Base-by-base conservation (phyloP, 2,888 invertebrate genomes). In the Cecidostiba fungosa region DNA sequence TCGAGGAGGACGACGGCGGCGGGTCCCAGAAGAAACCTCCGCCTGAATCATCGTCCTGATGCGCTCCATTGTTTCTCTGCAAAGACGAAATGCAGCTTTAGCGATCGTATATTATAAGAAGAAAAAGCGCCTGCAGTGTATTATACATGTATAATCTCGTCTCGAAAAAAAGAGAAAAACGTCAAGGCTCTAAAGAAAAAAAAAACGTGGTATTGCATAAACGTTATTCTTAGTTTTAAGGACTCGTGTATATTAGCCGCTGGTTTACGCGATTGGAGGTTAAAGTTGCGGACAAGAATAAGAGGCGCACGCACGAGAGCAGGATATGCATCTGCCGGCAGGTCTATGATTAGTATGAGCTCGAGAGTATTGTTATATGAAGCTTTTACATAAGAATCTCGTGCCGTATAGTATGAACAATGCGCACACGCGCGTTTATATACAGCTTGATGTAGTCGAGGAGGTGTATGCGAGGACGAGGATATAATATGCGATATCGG, bases 1-100 rank as follows among this genome's bases (percentile, higher is more conserved):
- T 91, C n/a, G 88, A 29, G 10, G 90, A 91, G 19, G 88, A 69
- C 5, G 91, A 69, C 3, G 91, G 87, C 62, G 90, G 90, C 39
- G 91, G 91, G 70, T 93, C 93, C 93, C 93, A 93, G 88, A 93
- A 93, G 85, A 92, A 91, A 36, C 89, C 91, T 29, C 89, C 89
- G 0, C 90, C 91, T 23, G 54, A n/a, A 23, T 92, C 92, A 32
- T 84, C 84, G 5, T 74, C 77, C 50, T 82, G 66, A 10, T 43
- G 54, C 19, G 26, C 81, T 29, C 86, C 85, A 87, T 88, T 87
- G 86, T 80, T 85, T 50, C 47, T 70, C 84, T 82, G 77, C 26
- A 73, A 83, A 47, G 43, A 43, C 12, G 12, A 43, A 43, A 12
- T n/a, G 12, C 43, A 10, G 43, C 3, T 12, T 43, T 43, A 36